Conservation (phyloP, 37 sponge, comb jelly and placozoan species). For the Eunapius fragilis region DNA sequence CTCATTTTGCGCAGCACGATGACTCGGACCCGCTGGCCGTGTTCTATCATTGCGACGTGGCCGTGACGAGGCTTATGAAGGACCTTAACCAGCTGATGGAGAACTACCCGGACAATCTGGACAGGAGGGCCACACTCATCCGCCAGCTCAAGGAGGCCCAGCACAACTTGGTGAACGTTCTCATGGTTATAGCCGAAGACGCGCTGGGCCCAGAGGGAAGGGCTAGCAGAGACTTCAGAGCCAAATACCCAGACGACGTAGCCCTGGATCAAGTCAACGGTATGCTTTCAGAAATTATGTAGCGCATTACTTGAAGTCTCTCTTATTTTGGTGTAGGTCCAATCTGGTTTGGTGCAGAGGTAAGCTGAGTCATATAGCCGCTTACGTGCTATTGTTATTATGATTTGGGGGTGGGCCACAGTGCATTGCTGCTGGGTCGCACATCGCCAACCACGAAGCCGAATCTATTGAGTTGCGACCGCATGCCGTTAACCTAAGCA, state of each 20-base stretch:
- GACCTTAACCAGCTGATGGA: conserved; percentile 56
- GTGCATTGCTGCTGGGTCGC: conserved; percentile 88
- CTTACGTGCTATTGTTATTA: background rate
- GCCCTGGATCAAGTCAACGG: conserved; percentile 76
- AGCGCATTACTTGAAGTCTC: background rate
- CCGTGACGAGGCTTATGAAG: conserved; percentile 58
- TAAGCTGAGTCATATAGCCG: conserved; percentile 10
- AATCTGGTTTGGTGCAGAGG: conserved; percentile 93
- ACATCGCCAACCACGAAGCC: conserved; percentile 78
- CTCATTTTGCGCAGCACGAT: conserved; percentile 37
- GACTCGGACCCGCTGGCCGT: conserved; percentile 57
- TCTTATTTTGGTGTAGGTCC: conserved; percentile 57
- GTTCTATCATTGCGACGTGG: conserved; percentile 78
- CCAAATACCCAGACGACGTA: conserved; percentile 86
- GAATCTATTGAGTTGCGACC: conserved; percentile 83
- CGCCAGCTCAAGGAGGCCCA: conserved; percentile 74
- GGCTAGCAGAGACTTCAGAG: conserved; percentile 65
- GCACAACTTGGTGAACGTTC: conserved; percentile 78
- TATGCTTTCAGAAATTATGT: conserved; percentile 7
- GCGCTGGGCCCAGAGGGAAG: conserved; percentile 53
- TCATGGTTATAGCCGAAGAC: conserved; percentile 41
- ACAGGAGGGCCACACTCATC: conserved; percentile 57
- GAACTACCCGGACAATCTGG: conserved; percentile 60
- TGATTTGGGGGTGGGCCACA: conserved; percentile 8
- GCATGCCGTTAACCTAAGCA: conserved; percentile 65